Evolutionary conservation across 1,140 invertebrate genomes (phyloP).

Genomic region (Thaumetopoea pityocampa): DNA sequence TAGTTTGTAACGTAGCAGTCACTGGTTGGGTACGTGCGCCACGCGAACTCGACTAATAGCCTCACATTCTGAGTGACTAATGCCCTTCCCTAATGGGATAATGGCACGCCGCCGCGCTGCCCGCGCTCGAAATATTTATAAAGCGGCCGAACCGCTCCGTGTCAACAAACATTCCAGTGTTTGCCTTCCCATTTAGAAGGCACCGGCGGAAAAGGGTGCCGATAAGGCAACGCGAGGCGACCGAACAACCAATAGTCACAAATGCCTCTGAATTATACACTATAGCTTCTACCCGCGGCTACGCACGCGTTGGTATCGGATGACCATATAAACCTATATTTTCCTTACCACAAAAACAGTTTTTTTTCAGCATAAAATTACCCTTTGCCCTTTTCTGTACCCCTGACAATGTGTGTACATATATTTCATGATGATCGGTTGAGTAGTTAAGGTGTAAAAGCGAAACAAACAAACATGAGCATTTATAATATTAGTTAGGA

Average conservation of each 20-base stretch:
- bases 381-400: no score
- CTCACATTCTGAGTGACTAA: conserved; percentile 61
- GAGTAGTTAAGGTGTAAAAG: no score
- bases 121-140: conserved; percentile 67
- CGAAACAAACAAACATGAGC: no score
- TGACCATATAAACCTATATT: no score
- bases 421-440: no score
- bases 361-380: no score
- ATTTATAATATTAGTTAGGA: no score
- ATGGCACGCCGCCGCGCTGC: conserved; percentile 49
- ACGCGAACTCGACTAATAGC: conserved; percentile 45
- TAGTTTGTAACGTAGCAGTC: conserved; percentile 3
- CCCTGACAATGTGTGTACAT: no score
- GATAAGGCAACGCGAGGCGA: conserved; percentile 41
- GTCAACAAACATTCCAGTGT: conserved; percentile 61
- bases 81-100: conserved; percentile 69
- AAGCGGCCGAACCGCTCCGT: conserved; percentile 58
- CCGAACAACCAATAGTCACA: conserved; percentile 17
- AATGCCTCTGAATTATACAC: conserved; percentile 18
- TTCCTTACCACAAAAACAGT: not conserved
- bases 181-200: conserved; percentile 64
- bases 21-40: conserved; percentile 3
- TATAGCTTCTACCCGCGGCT: conserved; percentile 2
- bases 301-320: no score
- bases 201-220: conserved; percentile 43